Evolutionary conservation across 2,888 invertebrate genomes (phyloP).

Genomic region (Xanthia icteritia): DNA sequence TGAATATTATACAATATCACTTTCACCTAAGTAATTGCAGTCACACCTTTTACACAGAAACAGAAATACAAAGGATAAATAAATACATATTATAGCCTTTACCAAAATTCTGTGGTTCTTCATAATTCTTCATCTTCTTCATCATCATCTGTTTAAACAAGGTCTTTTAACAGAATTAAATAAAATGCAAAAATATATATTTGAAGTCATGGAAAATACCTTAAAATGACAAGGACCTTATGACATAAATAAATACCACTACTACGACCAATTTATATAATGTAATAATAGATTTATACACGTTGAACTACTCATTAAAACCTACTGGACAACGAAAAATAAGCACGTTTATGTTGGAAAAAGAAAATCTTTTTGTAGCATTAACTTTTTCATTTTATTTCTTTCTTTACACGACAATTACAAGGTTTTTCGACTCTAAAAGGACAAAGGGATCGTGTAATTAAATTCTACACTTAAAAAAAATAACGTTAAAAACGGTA

Average conservation of each 20-base stretch:
- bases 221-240: neutral
- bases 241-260: conserved; percentile 1
- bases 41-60: neutral
- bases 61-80: neutral
- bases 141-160: neutral
- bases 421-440: conserved; percentile 49
- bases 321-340: conserved; percentile 1
- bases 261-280: neutral
- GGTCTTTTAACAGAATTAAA: neutral
- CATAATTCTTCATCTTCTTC: too few relatives aligned
- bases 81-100: neutral
- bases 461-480: conserved; percentile 55
- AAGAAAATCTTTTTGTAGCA: conserved; percentile 15
- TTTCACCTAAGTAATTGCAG: conserved; percentile 24
- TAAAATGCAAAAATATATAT: neutral
- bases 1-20: conserved; percentile 12
- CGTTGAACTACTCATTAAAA: conserved; percentile 17
- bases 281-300: neutral
- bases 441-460: conserved; percentile 50
- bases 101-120: neutral
- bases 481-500: conserved; percentile 46
- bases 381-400: conserved; percentile 35
- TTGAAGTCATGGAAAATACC: neutral
- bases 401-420: conserved; percentile 52
- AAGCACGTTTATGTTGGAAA: conserved; percentile 18